Evolutionary conservation across 2,113 vertebrate species (phyloP).

Genomic region (Lipotes vexillifer): DNA sequence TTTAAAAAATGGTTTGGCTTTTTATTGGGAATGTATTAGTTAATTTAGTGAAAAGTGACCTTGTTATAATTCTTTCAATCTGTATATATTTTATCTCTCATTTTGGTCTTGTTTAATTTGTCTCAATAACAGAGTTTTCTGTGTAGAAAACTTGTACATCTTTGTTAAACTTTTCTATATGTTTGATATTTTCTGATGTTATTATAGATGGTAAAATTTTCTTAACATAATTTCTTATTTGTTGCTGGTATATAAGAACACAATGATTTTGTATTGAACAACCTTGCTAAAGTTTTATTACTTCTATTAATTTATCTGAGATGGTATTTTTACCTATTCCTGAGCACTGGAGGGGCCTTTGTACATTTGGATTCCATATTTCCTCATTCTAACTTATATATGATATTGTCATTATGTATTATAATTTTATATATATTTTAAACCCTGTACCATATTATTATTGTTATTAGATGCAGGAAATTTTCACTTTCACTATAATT

Average conservation of each 20-base stretch:
- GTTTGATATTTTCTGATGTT: neutral
- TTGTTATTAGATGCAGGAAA: neutral
- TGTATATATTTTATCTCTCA: neutral
- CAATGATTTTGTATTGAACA: neutral
- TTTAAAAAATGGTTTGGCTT: neutral
- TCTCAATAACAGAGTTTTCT: neutral
- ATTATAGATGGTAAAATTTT: neutral
- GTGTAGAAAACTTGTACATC: neutral
- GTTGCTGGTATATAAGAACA: neutral
- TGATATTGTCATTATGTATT: too few relatives aligned
- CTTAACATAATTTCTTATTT: neutral
- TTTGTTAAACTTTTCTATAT: neutral
- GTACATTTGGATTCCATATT: neutral
- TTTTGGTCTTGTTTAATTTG: neutral
- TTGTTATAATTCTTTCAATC: neutral
- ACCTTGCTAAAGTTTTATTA: neutral
- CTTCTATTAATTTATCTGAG: neutral
- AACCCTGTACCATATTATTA: neutral
- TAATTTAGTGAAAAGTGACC: neutral
- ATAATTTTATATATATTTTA: neutral
- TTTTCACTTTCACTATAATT: neutral
- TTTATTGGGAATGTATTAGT: neutral
- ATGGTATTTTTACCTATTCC: neutral
- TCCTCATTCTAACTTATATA: neutral
- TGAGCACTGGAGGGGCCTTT: neutral